Percentiles rank a stretch among this genome's conserved stretches.
These are phyloP conservation scores for Embidobia sp. DNA, from an alignment of 2,888 invertebrate genomes.

Conservation along the genomic window DNA sequence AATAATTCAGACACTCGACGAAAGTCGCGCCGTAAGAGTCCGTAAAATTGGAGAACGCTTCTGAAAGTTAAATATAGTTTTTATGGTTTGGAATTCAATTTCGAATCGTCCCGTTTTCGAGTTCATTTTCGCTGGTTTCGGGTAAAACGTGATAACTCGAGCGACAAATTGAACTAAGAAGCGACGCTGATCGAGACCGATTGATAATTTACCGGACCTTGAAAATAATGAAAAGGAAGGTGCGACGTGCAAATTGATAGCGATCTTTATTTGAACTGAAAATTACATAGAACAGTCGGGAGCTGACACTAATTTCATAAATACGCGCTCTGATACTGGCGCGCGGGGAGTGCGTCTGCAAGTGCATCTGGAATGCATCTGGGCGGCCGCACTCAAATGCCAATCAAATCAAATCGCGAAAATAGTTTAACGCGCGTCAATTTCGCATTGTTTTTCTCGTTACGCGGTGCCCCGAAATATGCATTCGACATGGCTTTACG, in stretches of 20 bases:
- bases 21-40: too few species aligned
- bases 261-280: conserved; percentile 24
- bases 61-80: too few species aligned
- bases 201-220: conserved; percentile 22
- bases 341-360: background rate
- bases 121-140: too few species aligned
- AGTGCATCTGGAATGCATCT: conserved; percentile 1
- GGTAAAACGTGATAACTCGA: too few species aligned
- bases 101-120: too few species aligned
- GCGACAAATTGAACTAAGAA: background rate
- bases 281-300: conserved; percentile 14
- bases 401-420: conserved; percentile 17
- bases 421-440: conserved; percentile 18
- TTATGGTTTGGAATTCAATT: too few species aligned
- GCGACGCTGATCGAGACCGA: background rate
- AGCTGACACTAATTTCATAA: conserved; percentile 26
- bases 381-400: background rate
- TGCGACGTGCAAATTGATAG: conserved; percentile 32
- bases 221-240: conserved; percentile 35
- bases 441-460: background rate
- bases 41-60: too few species aligned
- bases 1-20: too few species aligned
- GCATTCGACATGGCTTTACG: background rate
- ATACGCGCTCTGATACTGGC: background rate
- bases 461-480: background rate